Conservation (phyloP, 2,113 vertebrate genomes). For the Phodopus roborovskii region DNA sequence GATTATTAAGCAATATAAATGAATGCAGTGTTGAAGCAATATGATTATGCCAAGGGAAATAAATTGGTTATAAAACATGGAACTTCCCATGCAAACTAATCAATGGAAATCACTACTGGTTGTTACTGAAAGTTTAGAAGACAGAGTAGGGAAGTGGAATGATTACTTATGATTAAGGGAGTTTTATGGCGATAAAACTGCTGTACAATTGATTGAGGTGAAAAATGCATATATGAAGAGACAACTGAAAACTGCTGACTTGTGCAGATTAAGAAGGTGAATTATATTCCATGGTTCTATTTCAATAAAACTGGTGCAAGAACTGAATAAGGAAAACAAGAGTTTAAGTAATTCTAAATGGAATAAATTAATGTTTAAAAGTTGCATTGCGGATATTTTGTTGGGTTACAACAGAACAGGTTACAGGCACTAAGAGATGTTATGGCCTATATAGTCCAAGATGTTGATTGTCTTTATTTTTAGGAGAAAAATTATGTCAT, state of each 20-base stretch:
- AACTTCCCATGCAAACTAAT: neutral
- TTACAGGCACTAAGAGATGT: neutral
- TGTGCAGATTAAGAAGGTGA: neutral
- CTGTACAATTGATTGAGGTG: neutral
- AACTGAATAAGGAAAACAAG: neutral
- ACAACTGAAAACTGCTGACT: neutral
- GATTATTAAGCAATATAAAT: neutral
- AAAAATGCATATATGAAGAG: neutral
- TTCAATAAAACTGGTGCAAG: neutral
- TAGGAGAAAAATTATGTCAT: neutral
- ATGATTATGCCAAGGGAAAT: neutral
- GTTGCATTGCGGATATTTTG: neutral
- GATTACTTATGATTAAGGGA: neutral
- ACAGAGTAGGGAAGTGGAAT: neutral
- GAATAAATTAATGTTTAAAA: neutral
- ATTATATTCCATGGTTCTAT: neutral
- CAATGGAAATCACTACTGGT: neutral
- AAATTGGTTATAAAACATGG: neutral
- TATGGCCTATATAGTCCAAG: neutral
- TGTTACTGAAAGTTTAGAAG: neutral
- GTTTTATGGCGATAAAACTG: neutral
- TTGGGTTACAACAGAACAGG: neutral
- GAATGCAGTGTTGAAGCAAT: neutral
- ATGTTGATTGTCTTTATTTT: conserved; percentile 20
- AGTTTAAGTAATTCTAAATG: neutral